These are phyloP conservation scores for Kryptolebias marmoratus DNA, from an alignment of 2,113 vertebrate genomes.

Conservation along the genomic window DNA sequence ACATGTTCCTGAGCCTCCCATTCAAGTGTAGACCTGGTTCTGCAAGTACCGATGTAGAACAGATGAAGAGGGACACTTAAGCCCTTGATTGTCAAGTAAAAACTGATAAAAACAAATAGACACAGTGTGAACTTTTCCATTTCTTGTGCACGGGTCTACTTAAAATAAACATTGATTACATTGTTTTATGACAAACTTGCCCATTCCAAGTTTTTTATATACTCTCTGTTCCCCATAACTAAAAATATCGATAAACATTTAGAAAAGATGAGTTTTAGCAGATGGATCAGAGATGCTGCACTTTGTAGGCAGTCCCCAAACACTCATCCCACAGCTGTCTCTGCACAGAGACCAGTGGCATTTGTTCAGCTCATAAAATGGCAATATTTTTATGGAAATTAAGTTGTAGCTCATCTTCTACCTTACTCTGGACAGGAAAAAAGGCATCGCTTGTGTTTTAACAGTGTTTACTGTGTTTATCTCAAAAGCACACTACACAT, in stretches of 20 bases:
- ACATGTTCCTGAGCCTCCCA: too few relatives aligned
- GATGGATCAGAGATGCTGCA: not conserved
- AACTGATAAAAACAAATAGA: too few relatives aligned
- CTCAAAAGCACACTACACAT: not conserved
- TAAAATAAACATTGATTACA: not conserved
- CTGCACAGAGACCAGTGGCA: not conserved
- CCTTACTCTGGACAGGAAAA: too few relatives aligned
- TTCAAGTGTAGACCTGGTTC: too few relatives aligned
- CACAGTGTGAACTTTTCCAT: too few relatives aligned
- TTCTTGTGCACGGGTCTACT: too few relatives aligned
- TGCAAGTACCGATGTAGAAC: too few relatives aligned
- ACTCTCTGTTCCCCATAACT: not conserved
- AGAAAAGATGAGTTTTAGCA: not conserved
- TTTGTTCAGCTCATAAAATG: not conserved
- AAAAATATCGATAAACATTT: not conserved
- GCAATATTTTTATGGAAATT: not conserved
- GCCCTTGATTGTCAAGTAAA: too few relatives aligned
- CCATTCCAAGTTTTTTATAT: not conserved
- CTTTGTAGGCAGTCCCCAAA: not conserved
- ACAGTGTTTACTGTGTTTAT: not conserved
- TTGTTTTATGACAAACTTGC: not conserved
- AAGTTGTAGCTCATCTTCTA: not conserved
- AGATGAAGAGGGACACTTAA: too few relatives aligned
- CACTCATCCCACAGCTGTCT: not conserved
- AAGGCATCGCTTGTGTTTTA: not conserved